Evolutionary conservation across 2,888 invertebrate genomes (phyloP).

Genomic region (Lasioglossum marginatum): DNA sequence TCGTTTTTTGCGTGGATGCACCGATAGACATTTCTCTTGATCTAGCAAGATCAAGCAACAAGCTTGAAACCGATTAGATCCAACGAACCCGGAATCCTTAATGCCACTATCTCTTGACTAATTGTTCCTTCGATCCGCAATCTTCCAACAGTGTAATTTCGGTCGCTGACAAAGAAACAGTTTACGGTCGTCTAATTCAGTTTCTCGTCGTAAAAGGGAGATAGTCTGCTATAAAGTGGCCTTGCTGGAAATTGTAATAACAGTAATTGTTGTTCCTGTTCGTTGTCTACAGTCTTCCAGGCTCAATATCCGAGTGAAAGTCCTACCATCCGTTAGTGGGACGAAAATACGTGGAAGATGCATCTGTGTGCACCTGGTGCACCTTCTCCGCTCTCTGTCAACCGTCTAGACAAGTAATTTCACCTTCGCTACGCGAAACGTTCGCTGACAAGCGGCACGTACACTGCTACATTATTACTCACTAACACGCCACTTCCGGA

Average conservation of each 20-base stretch:
- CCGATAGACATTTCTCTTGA: neutral
- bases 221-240: constrained; percentile 30
- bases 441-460: constrained; percentile 16
- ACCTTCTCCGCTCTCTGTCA: constrained; percentile 30
- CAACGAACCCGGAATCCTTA: constrained; percentile 18
- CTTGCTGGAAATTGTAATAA: constrained; percentile 53
- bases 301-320: constrained; percentile 62
- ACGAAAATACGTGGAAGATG: constrained; percentile 40
- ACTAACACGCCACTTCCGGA: constrained; percentile 17
- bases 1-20: neutral
- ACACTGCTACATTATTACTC: neutral
- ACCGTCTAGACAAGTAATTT: constrained; percentile 29
- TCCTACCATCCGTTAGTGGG: constrained; percentile 21
- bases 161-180: constrained; percentile 18
- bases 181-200: constrained; percentile 36
- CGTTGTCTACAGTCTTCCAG: constrained; percentile 33
- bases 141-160: constrained; percentile 38
- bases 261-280: constrained; percentile 39
- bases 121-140: constrained; percentile 27
- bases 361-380: constrained; percentile 13
- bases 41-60: neutral
- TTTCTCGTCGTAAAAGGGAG: constrained; percentile 36
- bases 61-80: neutral
- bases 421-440: constrained; percentile 25
- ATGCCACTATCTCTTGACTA: constrained; percentile 21